A percentile compares a stretch with the other conserved stretches of the same genome.
These are phyloP conservation scores for Leptobrachium ailaonicum DNA, from an alignment of 2,113 vertebrate species.

Conservation along the genomic window DNA sequence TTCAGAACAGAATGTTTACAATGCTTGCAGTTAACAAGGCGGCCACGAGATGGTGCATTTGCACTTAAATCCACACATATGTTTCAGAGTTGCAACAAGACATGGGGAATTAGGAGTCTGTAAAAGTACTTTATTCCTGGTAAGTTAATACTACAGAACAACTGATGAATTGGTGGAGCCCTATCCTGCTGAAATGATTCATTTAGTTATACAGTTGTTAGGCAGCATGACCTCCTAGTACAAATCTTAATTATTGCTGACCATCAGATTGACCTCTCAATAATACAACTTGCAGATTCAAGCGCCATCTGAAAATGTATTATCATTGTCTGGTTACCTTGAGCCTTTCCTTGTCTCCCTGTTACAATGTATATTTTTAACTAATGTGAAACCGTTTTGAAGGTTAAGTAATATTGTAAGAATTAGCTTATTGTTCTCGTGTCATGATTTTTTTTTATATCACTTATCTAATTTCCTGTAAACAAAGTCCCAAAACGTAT, in stretches of 20 bases:
- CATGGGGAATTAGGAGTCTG: too few relatives aligned
- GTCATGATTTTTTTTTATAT: constrained; percentile 4
- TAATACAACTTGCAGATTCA: not conserved
- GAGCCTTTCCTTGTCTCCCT: not conserved
- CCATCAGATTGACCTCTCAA: not conserved
- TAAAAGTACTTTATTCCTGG: too few relatives aligned
- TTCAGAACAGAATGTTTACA: too few relatives aligned
- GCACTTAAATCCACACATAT: not conserved
- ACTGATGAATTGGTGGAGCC: too few relatives aligned
- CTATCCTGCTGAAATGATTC: too few relatives aligned
- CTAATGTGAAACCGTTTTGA: not conserved
- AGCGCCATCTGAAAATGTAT: not conserved
- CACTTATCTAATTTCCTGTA: constrained; percentile 37
- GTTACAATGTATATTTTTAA: not conserved
- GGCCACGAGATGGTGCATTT: constrained; percentile 41
- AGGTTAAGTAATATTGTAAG: constrained; percentile 11
- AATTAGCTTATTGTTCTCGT: constrained; percentile 31
- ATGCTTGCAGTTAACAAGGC: not conserved
- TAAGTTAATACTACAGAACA: too few relatives aligned
- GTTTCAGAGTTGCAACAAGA: too few relatives aligned
- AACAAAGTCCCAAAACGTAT: not conserved
- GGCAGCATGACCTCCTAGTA: too few relatives aligned
- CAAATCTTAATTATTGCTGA: too few relatives aligned
- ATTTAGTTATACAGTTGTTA: too few relatives aligned
- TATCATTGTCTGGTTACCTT: not conserved